phyloP scores from a whole-genome alignment of 2,113 vertebrate genomes.

The Perca schrenkii region DNA sequence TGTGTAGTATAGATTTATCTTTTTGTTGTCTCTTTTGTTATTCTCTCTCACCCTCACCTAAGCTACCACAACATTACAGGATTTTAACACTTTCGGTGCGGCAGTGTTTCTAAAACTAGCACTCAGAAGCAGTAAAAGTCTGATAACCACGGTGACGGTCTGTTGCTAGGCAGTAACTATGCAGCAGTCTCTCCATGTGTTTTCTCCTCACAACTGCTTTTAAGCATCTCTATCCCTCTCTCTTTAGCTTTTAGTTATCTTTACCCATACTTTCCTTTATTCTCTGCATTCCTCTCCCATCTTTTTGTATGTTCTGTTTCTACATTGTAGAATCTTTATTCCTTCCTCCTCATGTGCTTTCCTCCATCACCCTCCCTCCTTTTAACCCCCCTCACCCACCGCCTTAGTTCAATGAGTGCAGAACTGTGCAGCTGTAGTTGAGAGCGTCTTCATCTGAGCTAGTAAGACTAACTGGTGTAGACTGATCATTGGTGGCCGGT shows the following conservation, averaged over 20 bases:
- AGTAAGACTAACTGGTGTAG: slow-evolving; percentile 32
- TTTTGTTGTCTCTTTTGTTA: slow-evolving; percentile 2
- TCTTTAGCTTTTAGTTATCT: neutral
- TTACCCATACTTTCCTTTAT: neutral
- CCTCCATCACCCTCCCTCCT: neutral
- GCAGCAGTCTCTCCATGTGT: slow-evolving; percentile 72
- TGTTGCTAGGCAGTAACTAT: slow-evolving; percentile 87
- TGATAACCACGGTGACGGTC: slow-evolving; percentile 66
- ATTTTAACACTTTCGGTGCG: slow-evolving; percentile 22
- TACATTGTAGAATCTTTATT: slow-evolving; percentile 17
- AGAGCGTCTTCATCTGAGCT: slow-evolving; percentile 40
- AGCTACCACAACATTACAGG: slow-evolving; percentile 14
- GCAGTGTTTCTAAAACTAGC: slow-evolving; percentile 60
- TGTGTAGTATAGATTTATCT: neutral
- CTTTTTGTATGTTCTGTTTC: neutral
- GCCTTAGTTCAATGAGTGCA: slow-evolving; percentile 66
- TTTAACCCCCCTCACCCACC: slow-evolving; percentile 33
- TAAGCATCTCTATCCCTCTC: slow-evolving; percentile 22
- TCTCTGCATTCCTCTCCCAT: neutral
- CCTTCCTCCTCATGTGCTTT: slow-evolving; percentile 26
- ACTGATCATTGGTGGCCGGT: slow-evolving; percentile 36
- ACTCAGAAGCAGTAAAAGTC: slow-evolving; percentile 61
- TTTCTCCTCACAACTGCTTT: slow-evolving; percentile 49
- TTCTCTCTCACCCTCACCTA: slow-evolving; percentile 12
- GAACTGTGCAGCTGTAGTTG: slow-evolving; percentile 65